Conservation (phyloP, 2,797 vertebrate species). For the Jordanella pulchra region DNA sequence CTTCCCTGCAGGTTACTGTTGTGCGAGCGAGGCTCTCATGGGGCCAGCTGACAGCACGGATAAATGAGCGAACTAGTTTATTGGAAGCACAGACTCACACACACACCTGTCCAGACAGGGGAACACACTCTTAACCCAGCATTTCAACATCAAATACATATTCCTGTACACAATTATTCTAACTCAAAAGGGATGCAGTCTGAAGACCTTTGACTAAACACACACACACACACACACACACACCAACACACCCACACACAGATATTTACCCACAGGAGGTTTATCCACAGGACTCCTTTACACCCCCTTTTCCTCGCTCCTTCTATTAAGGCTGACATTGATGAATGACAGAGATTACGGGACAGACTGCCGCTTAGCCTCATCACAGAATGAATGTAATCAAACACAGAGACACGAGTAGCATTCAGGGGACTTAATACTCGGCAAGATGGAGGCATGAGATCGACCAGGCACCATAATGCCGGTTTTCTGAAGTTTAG, state of each 20-base stretch:
- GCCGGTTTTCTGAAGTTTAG: neutral
- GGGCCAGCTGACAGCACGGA: constrained; percentile 58
- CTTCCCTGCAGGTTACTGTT: constrained; percentile 46
- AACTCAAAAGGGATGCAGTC: constrained; percentile 25
- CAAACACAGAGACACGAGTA: constrained; percentile 44
- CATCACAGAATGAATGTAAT: constrained; percentile 60
- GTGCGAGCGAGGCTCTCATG: constrained; percentile 47
- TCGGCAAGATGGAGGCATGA: constrained; percentile 26
- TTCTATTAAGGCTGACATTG: constrained; percentile 64
- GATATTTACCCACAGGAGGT: constrained; percentile 42
- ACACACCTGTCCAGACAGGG: neutral
- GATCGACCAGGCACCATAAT: neutral
- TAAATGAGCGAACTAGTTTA: constrained; percentile 64
- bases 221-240: constrained; percentile 22
- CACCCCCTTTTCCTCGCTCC: constrained; percentile 33
- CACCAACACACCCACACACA: constrained; percentile 22
- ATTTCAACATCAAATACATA: constrained; percentile 14
- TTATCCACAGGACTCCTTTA: constrained; percentile 29
- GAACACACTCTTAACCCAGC: neutral
- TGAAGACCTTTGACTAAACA: constrained; percentile 15
- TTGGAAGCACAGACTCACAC: constrained; percentile 25
- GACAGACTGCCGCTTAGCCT: constrained; percentile 56
- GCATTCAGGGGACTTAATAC: constrained; percentile 28
- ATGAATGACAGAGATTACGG: constrained; percentile 66
- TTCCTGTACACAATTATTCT: constrained; percentile 5